Percentiles rank a stretch among this genome's conserved stretches.
These are phyloP conservation scores for Diachasma alloeum DNA, from an alignment of 1,140 invertebrate genomes.

Conservation along the genomic window DNA sequence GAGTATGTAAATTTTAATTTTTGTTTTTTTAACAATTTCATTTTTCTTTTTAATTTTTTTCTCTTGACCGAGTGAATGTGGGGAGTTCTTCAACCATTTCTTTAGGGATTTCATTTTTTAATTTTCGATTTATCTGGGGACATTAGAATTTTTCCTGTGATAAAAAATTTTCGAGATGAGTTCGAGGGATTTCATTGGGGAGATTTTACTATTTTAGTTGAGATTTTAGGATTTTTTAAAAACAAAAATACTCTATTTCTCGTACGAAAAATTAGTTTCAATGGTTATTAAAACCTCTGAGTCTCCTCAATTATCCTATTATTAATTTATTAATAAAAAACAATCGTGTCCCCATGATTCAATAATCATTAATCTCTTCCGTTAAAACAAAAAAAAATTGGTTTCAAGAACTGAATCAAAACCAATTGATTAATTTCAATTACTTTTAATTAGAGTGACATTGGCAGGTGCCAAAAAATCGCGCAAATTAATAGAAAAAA, in stretches of 20 bases:
- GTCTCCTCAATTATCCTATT: not conserved
- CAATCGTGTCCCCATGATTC: not conserved
- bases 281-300: too few relatives aligned
- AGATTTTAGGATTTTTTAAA: not conserved
- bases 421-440: not conserved
- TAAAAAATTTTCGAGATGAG: conserved; percentile 18
- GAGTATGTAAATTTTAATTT: conserved; percentile 17
- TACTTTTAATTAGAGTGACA: not conserved
- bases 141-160: conserved; percentile 39
- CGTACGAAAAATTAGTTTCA: too few relatives aligned
- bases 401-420: not conserved
- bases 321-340: not conserved
- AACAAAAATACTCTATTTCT: not conserved
- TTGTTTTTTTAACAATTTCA: conserved; percentile 24
- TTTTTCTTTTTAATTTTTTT: conserved; percentile 1
- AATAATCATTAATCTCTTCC: not conserved
- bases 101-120: not conserved
- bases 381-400: not conserved
- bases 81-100: not conserved
- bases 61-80: not conserved
- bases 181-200: not conserved
- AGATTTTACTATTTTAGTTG: not conserved
- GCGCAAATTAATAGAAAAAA: not conserved
- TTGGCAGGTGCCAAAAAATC: not conserved
- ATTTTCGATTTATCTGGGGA: not conserved